Evolutionary conservation across 1,140 invertebrate species (phyloP).

Genomic region (Achatina immaculata): DNA sequence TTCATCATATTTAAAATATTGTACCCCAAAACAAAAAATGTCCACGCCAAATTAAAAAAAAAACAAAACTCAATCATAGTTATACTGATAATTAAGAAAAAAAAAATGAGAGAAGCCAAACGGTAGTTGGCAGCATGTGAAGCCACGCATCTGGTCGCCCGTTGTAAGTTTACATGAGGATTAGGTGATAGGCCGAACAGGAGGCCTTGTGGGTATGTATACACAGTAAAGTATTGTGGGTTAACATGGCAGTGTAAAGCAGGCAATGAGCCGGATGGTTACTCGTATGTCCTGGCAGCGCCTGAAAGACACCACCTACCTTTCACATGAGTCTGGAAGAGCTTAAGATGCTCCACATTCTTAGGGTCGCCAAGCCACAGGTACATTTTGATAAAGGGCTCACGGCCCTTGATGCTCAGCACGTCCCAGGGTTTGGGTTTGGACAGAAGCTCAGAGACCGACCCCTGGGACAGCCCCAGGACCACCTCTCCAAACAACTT

Average conservation of each 20-base stretch:
- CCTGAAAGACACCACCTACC: conserved; percentile 54
- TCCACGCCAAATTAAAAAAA: too few relatives aligned
- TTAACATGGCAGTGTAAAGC: conserved; percentile 15
- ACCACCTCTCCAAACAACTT: conserved; percentile 98
- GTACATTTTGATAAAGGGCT: conserved; percentile 98
- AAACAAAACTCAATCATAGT: too few relatives aligned
- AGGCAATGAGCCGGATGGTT: conserved; percentile 5
- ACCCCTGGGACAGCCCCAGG: conserved; percentile 95
- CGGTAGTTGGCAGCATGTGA: too few relatives aligned
- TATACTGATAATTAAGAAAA: background rate
- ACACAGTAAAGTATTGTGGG: conserved; percentile 17
- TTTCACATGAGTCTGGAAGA: conserved; percentile 70
- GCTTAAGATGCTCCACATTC: conserved; percentile 85
- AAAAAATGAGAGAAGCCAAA: background rate
- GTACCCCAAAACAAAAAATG: too few relatives aligned
- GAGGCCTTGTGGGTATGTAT: too few relatives aligned
- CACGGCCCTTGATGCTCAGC: conserved; percentile 97
- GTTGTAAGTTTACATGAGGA: too few relatives aligned
- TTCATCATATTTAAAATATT: too few relatives aligned
- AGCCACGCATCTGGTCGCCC: too few relatives aligned
- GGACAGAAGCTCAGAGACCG: conserved; percentile 94
- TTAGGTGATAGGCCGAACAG: too few relatives aligned
- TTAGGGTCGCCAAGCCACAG: conserved; percentile 94
- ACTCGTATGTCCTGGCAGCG: conserved; percentile 10
- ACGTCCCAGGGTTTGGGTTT: conserved; percentile 99